A percentile compares a stretch with the other conserved stretches of the same genome.
Conservation (phyloP, 2,888 invertebrate genomes). For the Callosobruchus maculatus region DNA sequence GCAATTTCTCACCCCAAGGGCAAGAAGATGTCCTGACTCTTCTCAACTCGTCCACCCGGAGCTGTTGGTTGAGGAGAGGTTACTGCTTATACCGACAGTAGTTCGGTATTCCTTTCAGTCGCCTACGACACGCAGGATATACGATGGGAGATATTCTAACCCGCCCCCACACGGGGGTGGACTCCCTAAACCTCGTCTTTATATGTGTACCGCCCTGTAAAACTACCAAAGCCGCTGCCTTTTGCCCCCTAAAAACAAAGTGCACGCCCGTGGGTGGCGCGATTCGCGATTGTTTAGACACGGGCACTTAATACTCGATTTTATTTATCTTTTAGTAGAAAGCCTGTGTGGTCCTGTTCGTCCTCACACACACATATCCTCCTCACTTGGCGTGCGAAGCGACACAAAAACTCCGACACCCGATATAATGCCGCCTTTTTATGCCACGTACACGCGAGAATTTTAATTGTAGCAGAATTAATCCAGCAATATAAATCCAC, state of each 20-base stretch:
- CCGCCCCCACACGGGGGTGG: no score
- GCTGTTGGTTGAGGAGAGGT: no score
- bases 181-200: no score
- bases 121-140: no score
- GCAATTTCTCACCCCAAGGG: no score
- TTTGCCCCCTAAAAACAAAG: neutral
- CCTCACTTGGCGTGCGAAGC: neutral
- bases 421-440: neutral
- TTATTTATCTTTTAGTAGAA: neutral
- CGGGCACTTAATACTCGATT: neutral
- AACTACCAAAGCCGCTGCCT: no score
- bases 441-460: neutral
- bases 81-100: no score
- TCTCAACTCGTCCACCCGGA: no score
- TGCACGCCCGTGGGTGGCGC: neutral
- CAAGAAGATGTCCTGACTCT: no score
- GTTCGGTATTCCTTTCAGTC: no score
- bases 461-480: constrained; percentile 1
- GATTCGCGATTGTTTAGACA: neutral
- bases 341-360: neutral
- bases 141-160: no score
- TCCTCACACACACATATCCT: neutral
- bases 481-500: neutral
- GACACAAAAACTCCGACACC: neutral
- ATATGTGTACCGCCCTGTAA: no score